Base-by-base conservation (phyloP, 2,797 vertebrate species). In the Hoplostethus atlanticus region DNA sequence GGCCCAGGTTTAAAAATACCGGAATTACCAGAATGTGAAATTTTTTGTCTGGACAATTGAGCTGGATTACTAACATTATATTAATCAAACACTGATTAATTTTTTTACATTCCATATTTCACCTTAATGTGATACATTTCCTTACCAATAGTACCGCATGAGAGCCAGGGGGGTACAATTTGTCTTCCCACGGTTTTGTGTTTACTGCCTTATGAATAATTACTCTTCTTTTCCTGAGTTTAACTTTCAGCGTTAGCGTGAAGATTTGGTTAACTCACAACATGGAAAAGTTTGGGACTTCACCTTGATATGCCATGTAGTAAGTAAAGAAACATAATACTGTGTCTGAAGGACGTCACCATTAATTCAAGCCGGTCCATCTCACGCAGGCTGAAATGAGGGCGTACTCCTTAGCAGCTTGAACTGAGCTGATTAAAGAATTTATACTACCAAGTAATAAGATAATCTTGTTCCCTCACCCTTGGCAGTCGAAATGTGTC, bases 161-260 rank as follows among this genome's bases (percentile, higher is more conserved):
- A 76, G 69, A 74, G 65, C 54, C 62, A 28, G 15, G 47, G 30
- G 67, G 52, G 48, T 17, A 51, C 60, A 60, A 44, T 78, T 68
- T 55, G 40, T 51, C 52, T 64, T 55, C 78, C 68, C 68, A 63
- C 80, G 16, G 79, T 36, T 73, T 84, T 77, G 21, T 88, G 82
- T 92, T 90, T 89, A 82, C 88, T n/a, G 68, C 63, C 70, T 88
- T 46, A 69, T 88, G 74, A 89, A 86, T 88, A 79, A 81, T 76
- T 77, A 38, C 60, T 65, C 46, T 60, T 47, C 42, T 46, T 56
- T 47, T 71, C 13, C 40, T 31, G 38, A 58, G 40, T 68, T 53
- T 36, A 50, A 67, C 9, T 8, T 31, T 64, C 61, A 2, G 51
- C 13, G 56, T 68, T 71, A 61, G 16, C 9, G 34, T 77, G 51